These are phyloP conservation scores for Drosophila lacertosa DNA, from an alignment of 1,140 invertebrate genomes.

Conservation along the genomic window DNA sequence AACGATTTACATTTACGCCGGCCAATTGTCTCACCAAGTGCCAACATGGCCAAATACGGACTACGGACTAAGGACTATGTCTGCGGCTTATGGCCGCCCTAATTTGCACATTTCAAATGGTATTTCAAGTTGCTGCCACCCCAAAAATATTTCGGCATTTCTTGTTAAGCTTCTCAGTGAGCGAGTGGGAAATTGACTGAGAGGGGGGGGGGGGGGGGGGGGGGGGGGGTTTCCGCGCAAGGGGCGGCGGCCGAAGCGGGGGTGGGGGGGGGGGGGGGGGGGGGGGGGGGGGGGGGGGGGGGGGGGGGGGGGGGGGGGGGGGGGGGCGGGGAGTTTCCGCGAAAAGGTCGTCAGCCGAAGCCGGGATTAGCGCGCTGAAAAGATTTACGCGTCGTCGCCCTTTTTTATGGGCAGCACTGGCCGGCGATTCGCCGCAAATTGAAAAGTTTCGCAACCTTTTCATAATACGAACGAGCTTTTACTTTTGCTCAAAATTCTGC, in stretches of 20 bases:
- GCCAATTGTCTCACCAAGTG: conserved; percentile 75
- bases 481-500: no score
- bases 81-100: conserved; percentile 70
- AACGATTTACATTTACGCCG: conserved; percentile 57
- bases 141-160: conserved; percentile 17
- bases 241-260: no score
- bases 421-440: conserved; percentile 56
- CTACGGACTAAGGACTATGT: conserved; percentile 41
- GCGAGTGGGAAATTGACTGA: no score
- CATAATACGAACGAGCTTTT: no score
- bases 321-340: no score
- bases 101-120: conserved; percentile 83
- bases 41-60: conserved; percentile 67
- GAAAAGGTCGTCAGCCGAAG: conserved; percentile 13
- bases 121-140: conserved; percentile 13
- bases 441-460: conserved; percentile 66
- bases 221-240: no score
- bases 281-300: no score
- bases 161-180: no score
- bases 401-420: conserved; percentile 61
- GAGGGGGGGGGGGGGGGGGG: no score
- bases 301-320: no score
- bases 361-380: conserved; percentile 64
- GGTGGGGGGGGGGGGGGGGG: no score
- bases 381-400: conserved; percentile 74